Evolutionary conservation across 35 echinoderm and acorn worm species (phyloP).

Genomic region (Amphiura filiformis): DNA sequence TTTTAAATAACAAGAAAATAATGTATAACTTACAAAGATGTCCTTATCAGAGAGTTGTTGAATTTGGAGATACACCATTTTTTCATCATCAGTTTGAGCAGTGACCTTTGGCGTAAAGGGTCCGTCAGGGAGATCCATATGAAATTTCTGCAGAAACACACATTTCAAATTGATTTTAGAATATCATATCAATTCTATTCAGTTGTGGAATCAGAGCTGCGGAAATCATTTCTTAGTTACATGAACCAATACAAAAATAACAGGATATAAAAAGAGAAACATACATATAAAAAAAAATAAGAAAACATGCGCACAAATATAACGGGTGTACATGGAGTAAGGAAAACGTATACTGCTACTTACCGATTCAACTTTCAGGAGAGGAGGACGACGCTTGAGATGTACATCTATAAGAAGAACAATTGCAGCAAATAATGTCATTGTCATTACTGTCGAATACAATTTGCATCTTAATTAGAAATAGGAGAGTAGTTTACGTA

Average conservation of each 20-base stretch:
- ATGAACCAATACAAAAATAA: too few species aligned
- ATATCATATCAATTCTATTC: too few species aligned
- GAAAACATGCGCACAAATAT: too few species aligned
- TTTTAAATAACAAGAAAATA: too few species aligned
- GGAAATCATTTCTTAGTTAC: too few species aligned
- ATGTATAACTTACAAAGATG: slow-evolving; percentile 57
- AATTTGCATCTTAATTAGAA: too few species aligned
- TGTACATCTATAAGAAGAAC: not conserved
- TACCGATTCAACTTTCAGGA: not conserved
- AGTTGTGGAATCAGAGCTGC: too few species aligned
- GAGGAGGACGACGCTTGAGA: not conserved
- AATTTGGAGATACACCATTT: slow-evolving; percentile 39
- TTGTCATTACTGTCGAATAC: too few species aligned
- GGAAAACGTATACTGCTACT: not conserved
- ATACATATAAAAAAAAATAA: too few species aligned
- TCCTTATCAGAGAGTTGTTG: slow-evolving; percentile 44
- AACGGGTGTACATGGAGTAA: not conserved
- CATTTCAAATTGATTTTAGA: too few species aligned
- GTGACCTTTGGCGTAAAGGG: not conserved
- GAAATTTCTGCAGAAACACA: not conserved
- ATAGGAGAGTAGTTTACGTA: too few species aligned
- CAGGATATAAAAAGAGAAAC: too few species aligned
- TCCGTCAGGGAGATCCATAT: not conserved
- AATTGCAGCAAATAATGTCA: not conserved
- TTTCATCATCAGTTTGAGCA: not conserved